Base-by-base conservation (phyloP, 2,888 invertebrate genomes). In the Hybos culiciformis region DNA sequence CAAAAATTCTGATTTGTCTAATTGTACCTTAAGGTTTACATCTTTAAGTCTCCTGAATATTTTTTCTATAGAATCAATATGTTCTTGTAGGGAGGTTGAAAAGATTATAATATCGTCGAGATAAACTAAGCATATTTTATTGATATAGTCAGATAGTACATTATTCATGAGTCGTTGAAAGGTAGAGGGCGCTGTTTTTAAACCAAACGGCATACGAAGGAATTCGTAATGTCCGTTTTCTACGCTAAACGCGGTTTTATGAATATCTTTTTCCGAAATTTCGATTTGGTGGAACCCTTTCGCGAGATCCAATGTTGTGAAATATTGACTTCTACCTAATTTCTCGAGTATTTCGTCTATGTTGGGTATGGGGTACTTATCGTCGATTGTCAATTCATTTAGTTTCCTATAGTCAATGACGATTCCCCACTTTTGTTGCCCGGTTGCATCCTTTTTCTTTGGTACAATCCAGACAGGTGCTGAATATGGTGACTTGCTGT, bases 161-260 rank as follows among this genome's bases (percentile, higher is more conserved):
- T 52, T 55, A 33, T 63, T 56, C 62, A 65, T 66, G 17, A 59
- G 44, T 5, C 61, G 39, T 50, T 63, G 63, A 34, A 65, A 62
- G 0, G 62, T 63, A 0, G 57, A 54, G 1, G 67, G 65, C 1
- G 63, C 61, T 42, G 59, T 62, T 51, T 58, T 60, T 12, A 67
- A 53, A 1, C 57, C 63, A 46, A 63, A 59, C 1, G 59, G 60
- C 58, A 63, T 59, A 5, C 48, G 32, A 3, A 41, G 29, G 21
- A 44, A 53, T 33, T 51, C 43, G 8, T 43, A 49, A 18, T 50
- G 48, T 4, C 48, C 49, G 12, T 23, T 32, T 17, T 19, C 31
- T 2, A 47, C 46, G 12, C 39, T 42, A 19, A 53, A 51, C 3
- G 51, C 50, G 1, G 50, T 51, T 38, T 51, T 50, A 1, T 43